These are phyloP conservation scores for Dendroctonus ponderosae DNA, from an alignment of 1,140 invertebrate species.

Conservation along the genomic window DNA sequence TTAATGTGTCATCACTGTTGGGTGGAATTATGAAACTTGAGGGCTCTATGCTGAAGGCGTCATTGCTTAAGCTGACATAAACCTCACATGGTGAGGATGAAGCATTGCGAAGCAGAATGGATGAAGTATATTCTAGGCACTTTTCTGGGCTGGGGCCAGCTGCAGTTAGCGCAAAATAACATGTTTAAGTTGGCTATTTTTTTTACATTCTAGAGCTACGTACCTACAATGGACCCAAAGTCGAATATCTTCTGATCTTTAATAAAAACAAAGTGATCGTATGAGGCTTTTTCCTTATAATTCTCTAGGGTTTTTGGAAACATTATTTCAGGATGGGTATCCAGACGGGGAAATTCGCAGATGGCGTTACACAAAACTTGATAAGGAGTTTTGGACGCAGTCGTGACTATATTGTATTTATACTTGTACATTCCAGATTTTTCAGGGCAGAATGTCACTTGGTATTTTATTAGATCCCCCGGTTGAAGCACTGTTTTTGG, in stretches of 20 bases:
- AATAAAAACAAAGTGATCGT: conserved; percentile 37
- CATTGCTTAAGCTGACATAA: conserved; percentile 4
- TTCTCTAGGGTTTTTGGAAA: conserved; percentile 36
- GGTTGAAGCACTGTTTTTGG: conserved; percentile 36
- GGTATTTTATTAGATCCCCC: conserved; percentile 33
- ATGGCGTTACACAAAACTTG: conserved; percentile 36
- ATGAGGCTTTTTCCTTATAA: conserved; percentile 29
- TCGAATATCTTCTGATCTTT: conserved; percentile 38
- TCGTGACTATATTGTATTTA: conserved; percentile 35
- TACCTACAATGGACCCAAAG: conserved; percentile 40
- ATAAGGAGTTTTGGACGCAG: conserved; percentile 27
- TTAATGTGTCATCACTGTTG: conserved; percentile 25
- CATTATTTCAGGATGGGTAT: conserved; percentile 37
- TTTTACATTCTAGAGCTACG: no score
- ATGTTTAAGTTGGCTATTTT: no score
- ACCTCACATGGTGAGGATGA: conserved; percentile 8
- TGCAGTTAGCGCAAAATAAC: conserved; percentile 9
- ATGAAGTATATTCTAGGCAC: conserved; percentile 8
- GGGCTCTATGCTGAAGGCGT: conserved; percentile 5
- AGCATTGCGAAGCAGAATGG: conserved; percentile 3
- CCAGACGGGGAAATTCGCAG: conserved; percentile 43
- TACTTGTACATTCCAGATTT: conserved; percentile 38
- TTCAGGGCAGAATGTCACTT: conserved; percentile 40
- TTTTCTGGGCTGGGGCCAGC: background rate
- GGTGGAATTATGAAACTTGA: conserved; percentile 24